Evolutionary conservation across 2,888 invertebrate genomes (phyloP), one percentile per base, ranked within the genome.

Genomic region (Zaprionus bogoriensis): DNA sequence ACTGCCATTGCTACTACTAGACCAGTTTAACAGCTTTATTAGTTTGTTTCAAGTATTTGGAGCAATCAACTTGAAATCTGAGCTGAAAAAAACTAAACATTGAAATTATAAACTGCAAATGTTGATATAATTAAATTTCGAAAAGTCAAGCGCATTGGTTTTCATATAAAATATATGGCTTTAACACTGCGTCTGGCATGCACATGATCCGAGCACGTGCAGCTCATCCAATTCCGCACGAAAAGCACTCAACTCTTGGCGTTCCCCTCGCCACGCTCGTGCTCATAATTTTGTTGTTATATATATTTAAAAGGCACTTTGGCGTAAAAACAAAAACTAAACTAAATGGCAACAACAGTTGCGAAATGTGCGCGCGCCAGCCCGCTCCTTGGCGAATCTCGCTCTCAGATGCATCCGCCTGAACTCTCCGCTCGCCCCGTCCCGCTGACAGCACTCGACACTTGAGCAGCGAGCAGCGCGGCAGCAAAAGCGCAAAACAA

Each of bases 291-390:
- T 52, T 45, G 55, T 36, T 27, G 44, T 52, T 62, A 39, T 41
- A 48, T 64, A 52, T 60, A 22, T 59, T 58, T 53, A 60, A 78
- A 73, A 75, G 61, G 60, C 67, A 70, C 78, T 74, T 74, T 77
- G 63, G 55, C 61, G 47, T 50, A 64, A 67, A 76, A 71, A 57
- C 51, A 72, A 58, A 41, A 70, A 70, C 66, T 47, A 53, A 77
- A 76, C 76, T 67, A 74, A 79, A 71, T 80, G 61, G 72, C 65
- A 77, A 79, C 67, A 79, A 79, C 77, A 77, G 80, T 79, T 77
- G 72, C 62, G 44, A 67, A 68, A 61, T 45, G 57, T 32, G 39
- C 51, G 25, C 30, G 48, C 25, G 48, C 23, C 5, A 47, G n/a
- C 19, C 27, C 39, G 54, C 46, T 59, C 27, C 47, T 64, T 61